Evolutionary conservation across 2,797 vertebrate species (phyloP).

Genomic region (Thunnus albacares): DNA sequence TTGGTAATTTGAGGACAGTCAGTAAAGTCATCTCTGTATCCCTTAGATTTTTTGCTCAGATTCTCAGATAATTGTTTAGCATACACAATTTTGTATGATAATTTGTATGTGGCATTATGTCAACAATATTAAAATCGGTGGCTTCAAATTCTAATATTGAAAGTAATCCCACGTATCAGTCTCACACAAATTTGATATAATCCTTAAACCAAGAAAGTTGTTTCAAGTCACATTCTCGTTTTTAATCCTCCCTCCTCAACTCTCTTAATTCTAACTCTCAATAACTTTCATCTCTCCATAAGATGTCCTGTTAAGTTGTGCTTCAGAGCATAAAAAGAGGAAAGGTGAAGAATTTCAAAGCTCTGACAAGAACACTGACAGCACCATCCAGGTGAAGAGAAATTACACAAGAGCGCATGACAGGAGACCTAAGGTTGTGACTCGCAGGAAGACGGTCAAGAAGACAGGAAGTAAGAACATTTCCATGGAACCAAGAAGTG

Average conservation of each 20-base stretch:
- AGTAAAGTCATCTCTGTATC: background rate
- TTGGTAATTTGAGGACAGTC: background rate
- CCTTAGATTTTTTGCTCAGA: background rate
- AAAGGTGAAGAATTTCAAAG: conserved; percentile 27
- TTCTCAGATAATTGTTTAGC: background rate
- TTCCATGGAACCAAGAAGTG: conserved; percentile 7
- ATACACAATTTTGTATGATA: background rate
- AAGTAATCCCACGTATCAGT: conserved; percentile 1
- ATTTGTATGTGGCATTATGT: background rate
- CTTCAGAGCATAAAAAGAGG: conserved; percentile 52
- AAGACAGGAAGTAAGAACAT: conserved; percentile 39
- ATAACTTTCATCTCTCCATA: conserved; percentile 24
- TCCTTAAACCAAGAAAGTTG: conserved; percentile 16
- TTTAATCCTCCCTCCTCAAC: conserved; percentile 16
- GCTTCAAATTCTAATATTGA: background rate
- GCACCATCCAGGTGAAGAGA: conserved; percentile 39
- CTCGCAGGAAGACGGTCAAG: conserved; percentile 40
- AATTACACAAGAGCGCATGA: conserved; percentile 36
- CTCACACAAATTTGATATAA: conserved; percentile 18
- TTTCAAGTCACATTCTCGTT: conserved; percentile 12
- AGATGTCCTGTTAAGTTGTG: conserved; percentile 58
- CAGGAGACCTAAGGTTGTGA: conserved; percentile 3
- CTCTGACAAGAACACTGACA: conserved; percentile 15
- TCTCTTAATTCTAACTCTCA: conserved; percentile 14
- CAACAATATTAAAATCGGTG: background rate